Evolutionary conservation across 2,797 vertebrate genomes (phyloP), one percentile per base, ranked within the genome.

Genomic region (Chelmon rostratus): DNA sequence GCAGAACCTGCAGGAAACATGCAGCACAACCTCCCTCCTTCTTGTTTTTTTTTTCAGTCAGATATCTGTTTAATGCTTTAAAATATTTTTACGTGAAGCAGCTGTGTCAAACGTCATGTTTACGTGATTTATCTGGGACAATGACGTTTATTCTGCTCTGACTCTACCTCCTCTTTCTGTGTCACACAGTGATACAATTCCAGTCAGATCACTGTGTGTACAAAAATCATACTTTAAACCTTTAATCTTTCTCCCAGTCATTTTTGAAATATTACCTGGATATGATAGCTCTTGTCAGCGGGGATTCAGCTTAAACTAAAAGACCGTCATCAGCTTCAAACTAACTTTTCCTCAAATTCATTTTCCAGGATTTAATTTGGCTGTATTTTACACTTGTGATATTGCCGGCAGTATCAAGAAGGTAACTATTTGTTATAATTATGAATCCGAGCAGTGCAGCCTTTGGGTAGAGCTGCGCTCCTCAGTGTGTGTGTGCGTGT

Each of bases 401-500:
- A 84, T 73, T 76, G 78, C 75, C 40, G 10, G 59, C 75, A 72
- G 81, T 66, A 82, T 75, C 52, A 73, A 77, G 81, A 78, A 82
- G 72, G 63, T 77, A 76, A 85, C 84, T 76, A 86, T 90, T 92
- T 90, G 90, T 93, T 89, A 89, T 88, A 87, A 92, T 91, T 86
- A 92, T 88, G 79, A 79, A 83, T 86, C 79, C 73, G 46, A 72
- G 81, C 68, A 28, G 33, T 49, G 76, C 70, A 57, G 89, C 78
- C 77, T 72, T 21, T 53, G 78, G 87, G 73, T 70, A 73, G 42
- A 81, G 61, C 61, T 21, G n/a, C 50, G 73, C 69, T 57, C 25
- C 15, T 49, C 31, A 13, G 38, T 1, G 25, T 16, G 21, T 33
- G 64, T 63, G 53, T 31, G 59, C 61, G 33, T 19, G 37, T 53